These are phyloP conservation scores for Grammatotria lemairii DNA, from an alignment of 2,113 vertebrate genomes.

Conservation along the genomic window DNA sequence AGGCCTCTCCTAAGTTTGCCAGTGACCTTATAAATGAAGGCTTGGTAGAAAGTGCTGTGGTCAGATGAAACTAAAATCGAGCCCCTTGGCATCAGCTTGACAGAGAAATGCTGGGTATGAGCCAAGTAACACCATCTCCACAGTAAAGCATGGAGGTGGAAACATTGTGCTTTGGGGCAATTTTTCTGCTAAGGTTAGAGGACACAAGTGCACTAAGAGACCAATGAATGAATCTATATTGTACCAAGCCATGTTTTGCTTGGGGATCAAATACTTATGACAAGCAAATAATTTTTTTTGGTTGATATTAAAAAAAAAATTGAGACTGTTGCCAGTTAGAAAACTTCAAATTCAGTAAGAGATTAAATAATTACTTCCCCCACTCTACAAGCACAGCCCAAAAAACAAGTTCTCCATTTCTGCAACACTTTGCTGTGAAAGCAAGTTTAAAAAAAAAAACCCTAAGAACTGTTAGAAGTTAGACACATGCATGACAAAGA, in stretches of 20 bases:
- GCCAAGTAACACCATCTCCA: background rate
- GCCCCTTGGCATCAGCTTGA: background rate
- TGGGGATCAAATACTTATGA: background rate
- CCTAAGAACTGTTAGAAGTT: background rate
- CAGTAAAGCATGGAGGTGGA: background rate
- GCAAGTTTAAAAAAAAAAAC: background rate
- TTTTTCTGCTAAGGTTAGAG: background rate
- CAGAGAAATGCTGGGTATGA: background rate
- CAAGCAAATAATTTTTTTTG: background rate
- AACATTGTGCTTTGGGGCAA: background rate
- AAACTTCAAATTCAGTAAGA: background rate
- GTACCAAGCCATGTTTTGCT: background rate
- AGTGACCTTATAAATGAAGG: background rate
- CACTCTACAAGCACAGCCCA: background rate
- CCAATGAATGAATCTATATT: background rate
- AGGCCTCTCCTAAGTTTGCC: background rate
- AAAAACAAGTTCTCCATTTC: background rate
- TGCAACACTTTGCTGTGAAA: background rate
- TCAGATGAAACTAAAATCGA: background rate
- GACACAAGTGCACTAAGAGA: background rate
- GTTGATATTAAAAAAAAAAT: background rate
- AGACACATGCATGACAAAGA: background rate
- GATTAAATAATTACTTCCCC: background rate
- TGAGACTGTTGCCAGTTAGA: background rate
- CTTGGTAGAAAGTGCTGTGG: background rate